phyloP scores from a whole-genome alignment of 2,113 vertebrate species.

The Entomyzon cyanotis region DNA sequence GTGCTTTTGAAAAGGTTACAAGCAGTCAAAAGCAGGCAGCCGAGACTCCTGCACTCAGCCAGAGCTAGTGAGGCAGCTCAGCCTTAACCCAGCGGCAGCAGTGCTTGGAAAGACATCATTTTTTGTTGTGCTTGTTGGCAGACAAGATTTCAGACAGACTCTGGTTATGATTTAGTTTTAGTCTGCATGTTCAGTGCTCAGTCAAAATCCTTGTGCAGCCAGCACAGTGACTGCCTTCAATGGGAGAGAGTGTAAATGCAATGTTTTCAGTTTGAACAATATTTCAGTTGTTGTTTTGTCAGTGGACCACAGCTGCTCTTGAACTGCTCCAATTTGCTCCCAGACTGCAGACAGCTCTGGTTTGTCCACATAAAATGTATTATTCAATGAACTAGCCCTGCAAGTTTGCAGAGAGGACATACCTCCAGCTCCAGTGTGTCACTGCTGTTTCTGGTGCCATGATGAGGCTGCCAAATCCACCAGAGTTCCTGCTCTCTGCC shows the following conservation, averaged over 20 bases:
- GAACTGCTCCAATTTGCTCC: not conserved
- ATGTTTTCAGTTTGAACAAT: not conserved
- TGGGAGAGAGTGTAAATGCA: not conserved
- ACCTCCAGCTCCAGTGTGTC: not conserved
- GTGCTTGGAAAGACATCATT: not conserved
- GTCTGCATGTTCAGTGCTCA: not conserved
- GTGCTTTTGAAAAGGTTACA: not conserved
- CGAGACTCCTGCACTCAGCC: not conserved
- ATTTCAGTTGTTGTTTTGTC: not conserved
- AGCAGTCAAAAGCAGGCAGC: not conserved
- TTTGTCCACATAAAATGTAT: not conserved
- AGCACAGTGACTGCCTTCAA: not conserved
- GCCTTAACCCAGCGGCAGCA: not conserved
- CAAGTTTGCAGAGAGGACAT: not conserved
- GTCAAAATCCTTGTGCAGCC: not conserved
- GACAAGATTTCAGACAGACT: constrained; percentile 33
- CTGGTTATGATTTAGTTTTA: constrained; percentile 37
- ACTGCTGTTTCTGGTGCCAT: not conserved
- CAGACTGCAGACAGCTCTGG: not conserved
- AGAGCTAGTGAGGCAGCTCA: not conserved
- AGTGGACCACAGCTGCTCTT: not conserved
- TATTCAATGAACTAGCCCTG: not conserved
- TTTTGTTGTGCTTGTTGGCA: constrained; percentile 27
- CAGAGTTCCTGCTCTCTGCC: not conserved
- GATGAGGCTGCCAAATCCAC: not conserved